Evolutionary conservation across 2,113 vertebrate genomes (phyloP).

Genomic region (Pungitius pungitius): DNA sequence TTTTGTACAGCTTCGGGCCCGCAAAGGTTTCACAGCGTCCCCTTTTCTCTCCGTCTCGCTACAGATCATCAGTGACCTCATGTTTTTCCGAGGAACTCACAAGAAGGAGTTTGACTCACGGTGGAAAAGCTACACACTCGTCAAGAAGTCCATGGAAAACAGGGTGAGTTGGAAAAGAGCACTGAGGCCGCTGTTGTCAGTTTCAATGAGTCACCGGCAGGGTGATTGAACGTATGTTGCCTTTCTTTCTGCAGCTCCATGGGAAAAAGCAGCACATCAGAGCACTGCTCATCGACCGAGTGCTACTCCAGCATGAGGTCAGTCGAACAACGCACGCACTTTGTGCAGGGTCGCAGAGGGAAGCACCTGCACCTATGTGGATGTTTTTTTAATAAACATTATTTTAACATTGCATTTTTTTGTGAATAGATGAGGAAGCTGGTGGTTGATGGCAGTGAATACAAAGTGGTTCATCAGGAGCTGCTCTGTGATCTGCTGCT

Average conservation of each 20-base stretch:
- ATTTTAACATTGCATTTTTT: conserved; percentile 2
- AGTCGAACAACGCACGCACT: conserved; percentile 1
- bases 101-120: conserved; percentile 97
- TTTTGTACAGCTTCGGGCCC: not conserved
- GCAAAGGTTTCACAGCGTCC: conserved; percentile 35
- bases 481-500: conserved; percentile 92
- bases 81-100: conserved; percentile 95
- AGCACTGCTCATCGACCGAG: conserved; percentile 93
- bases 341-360: not conserved
- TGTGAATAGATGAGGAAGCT: conserved; percentile 88
- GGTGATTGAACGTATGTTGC: conserved; percentile 4
- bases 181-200: conserved; percentile 14
- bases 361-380: not conserved
- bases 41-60: conserved; percentile 28
- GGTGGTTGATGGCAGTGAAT: conserved; percentile 93
- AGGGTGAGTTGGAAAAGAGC: conserved; percentile 81
- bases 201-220: conserved; percentile 5
- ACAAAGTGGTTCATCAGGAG: conserved; percentile 91
- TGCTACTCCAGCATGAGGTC: conserved; percentile 97
- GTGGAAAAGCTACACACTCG: conserved; percentile 98
- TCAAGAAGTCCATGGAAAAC: conserved; percentile 99
- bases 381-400: not conserved
- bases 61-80: conserved; percentile 93
- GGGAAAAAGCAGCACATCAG: conserved; percentile 95
- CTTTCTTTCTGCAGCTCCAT: conserved; percentile 84